phyloP scores from a whole-genome alignment of 2,888 invertebrate species.

The Nemapogon koenigi region DNA sequence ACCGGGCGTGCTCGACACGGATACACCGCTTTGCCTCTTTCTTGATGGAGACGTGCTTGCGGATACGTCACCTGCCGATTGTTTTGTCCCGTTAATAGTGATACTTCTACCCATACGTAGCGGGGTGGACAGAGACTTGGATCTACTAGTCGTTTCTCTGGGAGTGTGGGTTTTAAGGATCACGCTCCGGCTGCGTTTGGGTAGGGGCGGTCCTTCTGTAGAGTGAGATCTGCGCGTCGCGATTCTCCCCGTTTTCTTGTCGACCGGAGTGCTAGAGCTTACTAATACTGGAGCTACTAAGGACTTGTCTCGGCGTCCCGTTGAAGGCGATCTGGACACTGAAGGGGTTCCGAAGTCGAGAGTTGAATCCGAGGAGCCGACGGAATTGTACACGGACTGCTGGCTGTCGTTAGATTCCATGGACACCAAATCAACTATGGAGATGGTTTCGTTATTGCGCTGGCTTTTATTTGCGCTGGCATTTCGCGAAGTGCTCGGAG shows the following conservation, averaged over 20 bases:
- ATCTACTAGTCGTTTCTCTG: too few species aligned
- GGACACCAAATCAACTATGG: conserved; percentile 46
- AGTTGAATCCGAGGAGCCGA: conserved; percentile 23
- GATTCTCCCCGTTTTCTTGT: conserved; percentile 14
- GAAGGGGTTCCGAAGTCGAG: conserved; percentile 28
- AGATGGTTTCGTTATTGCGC: conserved; percentile 34
- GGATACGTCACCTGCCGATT: too few species aligned
- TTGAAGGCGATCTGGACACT: conserved; percentile 2
- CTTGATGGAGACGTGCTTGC: too few species aligned
- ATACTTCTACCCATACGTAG: too few species aligned
- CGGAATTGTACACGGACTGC: conserved; percentile 33
- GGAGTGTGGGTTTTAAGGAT: too few species aligned
- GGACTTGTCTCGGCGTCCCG: conserved; percentile 25
- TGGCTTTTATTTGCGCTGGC: conserved; percentile 15
- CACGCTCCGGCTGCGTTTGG: too few species aligned
- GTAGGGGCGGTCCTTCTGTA: too few species aligned
- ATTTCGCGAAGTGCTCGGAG: conserved; percentile 18
- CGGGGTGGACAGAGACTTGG: too few species aligned
- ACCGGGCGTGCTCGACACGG: too few species aligned
- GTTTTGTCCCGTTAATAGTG: too few species aligned
- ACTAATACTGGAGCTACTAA: conserved; percentile 22
- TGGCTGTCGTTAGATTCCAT: conserved; percentile 28
- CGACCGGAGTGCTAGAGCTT: conserved; percentile 37
- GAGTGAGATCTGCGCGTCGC: too few species aligned
- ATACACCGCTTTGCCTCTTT: too few species aligned